Base-by-base conservation (phyloP, 2,888 invertebrate species). In the Dusona sp. region DNA sequence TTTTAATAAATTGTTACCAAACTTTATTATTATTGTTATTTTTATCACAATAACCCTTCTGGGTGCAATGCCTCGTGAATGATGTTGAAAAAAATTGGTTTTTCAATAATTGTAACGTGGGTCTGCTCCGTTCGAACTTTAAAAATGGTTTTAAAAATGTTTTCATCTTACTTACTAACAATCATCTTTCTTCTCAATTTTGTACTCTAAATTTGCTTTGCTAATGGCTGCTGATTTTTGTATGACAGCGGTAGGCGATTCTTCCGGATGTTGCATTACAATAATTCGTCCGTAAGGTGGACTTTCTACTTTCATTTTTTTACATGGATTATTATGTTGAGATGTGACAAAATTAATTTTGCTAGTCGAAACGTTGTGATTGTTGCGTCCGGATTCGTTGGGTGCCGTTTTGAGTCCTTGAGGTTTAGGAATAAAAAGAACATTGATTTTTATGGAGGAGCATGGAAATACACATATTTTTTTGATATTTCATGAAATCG, bases 221-320 rank as follows among this genome's bases (percentile, higher is more conserved):
- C 90, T 90, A 25, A 88, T 88, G 73, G 77, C 87, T 2, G 91
- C 90, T 19, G 93, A 92, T 79, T 90, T 88, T 19, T 90, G 88
- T 67, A 94, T 87, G 70, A 92, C 91, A 78, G 84, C 89, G 70
- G 91, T 91, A 0, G 93, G 91, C 29, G 89, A 79, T 42, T 93
- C 93, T 42, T 89, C 89, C 4, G 90, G 89, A 72, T 92, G 90
- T 89, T 93, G 92, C 73, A 93, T 90, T 75, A 94, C 83, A 85
- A 94, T 91, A 36, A 94, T 89, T 84, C 91, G 88, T 72, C 93
- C 92, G 83, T 90, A 93, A 2, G 92, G 92, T 16, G 83, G 83
- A 81, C 85, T 73, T 25, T 90, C 85, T 25, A 88, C 73, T 89
- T 90, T 92, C 65, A 79, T 81, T 87, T 78, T 89, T 88, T 92